Evolutionary conservation across 2,113 vertebrate species (phyloP).

Genomic region (Ailurus styani): DNA sequence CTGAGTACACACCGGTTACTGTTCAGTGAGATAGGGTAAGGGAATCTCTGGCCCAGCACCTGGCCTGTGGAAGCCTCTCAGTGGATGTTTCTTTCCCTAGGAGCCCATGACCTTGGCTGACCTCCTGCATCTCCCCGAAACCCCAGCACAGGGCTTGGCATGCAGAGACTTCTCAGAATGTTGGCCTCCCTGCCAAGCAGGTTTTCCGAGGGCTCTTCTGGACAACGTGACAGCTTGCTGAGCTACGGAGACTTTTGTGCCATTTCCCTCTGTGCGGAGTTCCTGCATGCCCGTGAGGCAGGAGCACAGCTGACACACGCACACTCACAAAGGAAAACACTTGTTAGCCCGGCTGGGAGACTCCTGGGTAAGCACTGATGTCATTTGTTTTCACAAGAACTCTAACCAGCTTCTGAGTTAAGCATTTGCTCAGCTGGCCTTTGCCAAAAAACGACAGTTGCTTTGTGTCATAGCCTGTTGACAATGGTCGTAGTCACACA

Average conservation of each 20-base stretch:
- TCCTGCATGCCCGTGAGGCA: neutral
- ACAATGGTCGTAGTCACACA: neutral
- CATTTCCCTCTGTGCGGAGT: constrained; percentile 46
- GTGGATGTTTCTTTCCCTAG: constrained; percentile 4
- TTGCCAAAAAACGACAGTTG: constrained; percentile 50
- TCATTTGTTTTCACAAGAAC: constrained; percentile 67
- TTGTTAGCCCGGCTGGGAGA: constrained; percentile 52
- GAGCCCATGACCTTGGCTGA: constrained; percentile 24
- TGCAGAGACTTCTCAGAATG: neutral
- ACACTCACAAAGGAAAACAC: constrained; percentile 15
- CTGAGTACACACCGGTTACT: neutral
- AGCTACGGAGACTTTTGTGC: constrained; percentile 26
- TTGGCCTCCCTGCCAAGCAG: neutral
- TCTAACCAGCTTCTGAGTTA: constrained; percentile 53
- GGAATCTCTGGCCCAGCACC: neutral
- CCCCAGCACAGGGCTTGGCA: neutral
- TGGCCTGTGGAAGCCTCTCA: neutral
- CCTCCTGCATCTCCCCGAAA: neutral
- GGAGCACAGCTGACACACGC: neutral
- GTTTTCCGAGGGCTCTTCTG: constrained; percentile 5
- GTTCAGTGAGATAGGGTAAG: neutral
- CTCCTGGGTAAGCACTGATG: constrained; percentile 55
- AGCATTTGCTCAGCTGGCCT: constrained; percentile 57
- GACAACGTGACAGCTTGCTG: neutral
- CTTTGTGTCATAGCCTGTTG: constrained; percentile 61